Conservation (phyloP, 1,140 invertebrate genomes). For the Pogonomyrmex barbatus region DNA sequence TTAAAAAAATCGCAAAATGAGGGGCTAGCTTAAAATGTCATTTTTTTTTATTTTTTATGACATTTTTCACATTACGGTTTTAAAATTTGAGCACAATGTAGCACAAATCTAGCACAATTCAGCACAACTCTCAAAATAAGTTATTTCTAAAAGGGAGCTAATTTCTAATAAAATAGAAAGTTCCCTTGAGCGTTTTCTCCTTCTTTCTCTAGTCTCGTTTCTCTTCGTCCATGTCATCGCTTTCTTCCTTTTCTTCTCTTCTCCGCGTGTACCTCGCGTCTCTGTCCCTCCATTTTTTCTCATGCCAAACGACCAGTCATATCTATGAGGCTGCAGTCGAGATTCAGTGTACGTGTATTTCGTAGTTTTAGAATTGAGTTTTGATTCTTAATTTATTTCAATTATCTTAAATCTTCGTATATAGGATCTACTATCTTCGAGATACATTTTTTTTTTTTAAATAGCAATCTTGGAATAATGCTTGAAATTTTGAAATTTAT, state of each 20-base stretch:
- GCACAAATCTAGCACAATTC: too few species aligned
- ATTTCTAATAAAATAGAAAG: constrained; percentile 65
- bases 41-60: too few species aligned
- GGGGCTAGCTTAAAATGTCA: too few species aligned
- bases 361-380: constrained; percentile 42
- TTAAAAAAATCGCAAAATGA: too few species aligned
- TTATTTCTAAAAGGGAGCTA: too few species aligned
- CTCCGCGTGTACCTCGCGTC: not conserved
- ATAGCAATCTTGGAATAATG: not conserved
- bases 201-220: constrained; percentile 22
- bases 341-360: constrained; percentile 21
- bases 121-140: too few species aligned
- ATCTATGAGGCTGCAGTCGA: constrained; percentile 38
- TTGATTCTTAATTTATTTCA: constrained; percentile 33
- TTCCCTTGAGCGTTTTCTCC: constrained; percentile 65
- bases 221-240: not conserved
- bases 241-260: constrained; percentile 25
- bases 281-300: constrained; percentile 31
- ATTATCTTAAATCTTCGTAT: constrained; percentile 18
- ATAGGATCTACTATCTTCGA: not conserved
- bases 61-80: too few species aligned
- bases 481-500: constrained; percentile 6
- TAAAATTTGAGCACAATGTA: too few species aligned
- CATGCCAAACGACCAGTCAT: constrained; percentile 44
- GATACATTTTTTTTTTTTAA: not conserved